Percentiles rank a stretch among this genome's conserved stretches.
Conservation (phyloP, 2,113 vertebrate genomes). For the Hystrix brachyura region DNA sequence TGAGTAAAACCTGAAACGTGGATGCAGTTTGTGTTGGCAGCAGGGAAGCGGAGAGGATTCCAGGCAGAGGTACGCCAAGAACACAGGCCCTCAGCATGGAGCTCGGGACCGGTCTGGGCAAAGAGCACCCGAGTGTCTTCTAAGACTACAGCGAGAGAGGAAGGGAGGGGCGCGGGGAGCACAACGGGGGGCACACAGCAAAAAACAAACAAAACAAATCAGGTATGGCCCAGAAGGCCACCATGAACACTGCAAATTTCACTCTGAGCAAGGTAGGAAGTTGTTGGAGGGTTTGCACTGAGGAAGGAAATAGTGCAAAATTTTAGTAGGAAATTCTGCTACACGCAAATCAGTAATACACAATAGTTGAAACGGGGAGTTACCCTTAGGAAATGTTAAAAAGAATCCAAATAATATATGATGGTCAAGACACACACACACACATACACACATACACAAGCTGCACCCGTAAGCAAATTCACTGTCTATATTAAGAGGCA, state of each 20-base stretch:
- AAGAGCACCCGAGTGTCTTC: background rate
- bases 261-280: background rate
- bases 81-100: background rate
- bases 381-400: background rate
- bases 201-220: background rate
- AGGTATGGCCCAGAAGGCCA: rapidly evolving
- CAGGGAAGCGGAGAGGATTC: background rate
- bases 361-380: background rate
- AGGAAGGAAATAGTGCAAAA: background rate
- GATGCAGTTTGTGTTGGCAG: background rate
- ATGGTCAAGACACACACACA: background rate
- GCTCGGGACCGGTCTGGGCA: rapidly evolving
- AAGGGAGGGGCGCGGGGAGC: background rate
- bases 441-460: background rate
- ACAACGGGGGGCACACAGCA: rapidly evolving
- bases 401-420: background rate
- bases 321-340: background rate
- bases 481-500: background rate
- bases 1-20: background rate
- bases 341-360: background rate
- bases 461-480: background rate
- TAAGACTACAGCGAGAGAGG: background rate
- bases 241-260: background rate
- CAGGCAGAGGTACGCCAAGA: background rate
- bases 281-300: background rate